Percentiles rank a stretch among this genome's conserved stretches.
Evolutionary conservation across 1,140 invertebrate genomes (phyloP).

Genomic region (Plutomurus gul): DNA sequence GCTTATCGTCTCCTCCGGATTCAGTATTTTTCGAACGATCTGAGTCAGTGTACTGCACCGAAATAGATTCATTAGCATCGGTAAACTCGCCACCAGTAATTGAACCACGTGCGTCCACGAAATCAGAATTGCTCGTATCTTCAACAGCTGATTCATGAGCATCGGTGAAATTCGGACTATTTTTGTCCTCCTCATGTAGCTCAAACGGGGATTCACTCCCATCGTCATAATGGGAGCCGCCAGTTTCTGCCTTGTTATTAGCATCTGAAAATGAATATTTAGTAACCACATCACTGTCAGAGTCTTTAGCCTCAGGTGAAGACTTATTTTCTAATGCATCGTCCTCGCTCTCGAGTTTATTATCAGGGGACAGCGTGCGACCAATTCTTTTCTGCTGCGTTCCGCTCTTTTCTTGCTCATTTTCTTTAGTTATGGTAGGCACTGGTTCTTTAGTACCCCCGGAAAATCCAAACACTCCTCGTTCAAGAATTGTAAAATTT

Average conservation of each 20-base stretch:
- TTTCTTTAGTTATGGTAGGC: too few species aligned
- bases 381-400: too few species aligned
- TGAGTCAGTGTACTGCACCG: background rate
- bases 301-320: too few species aligned
- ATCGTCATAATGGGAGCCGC: background rate
- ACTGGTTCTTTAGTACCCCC: too few species aligned
- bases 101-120: background rate
- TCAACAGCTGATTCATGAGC: background rate
- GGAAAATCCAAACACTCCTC: too few species aligned
- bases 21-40: background rate
- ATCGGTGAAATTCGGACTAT: background rate
- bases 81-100: background rate
- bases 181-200: too few species aligned
- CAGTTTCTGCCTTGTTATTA: background rate
- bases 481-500: too few species aligned
- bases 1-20: background rate
- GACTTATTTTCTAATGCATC: too few species aligned
- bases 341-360: too few species aligned
- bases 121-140: background rate
- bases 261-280: background rate
- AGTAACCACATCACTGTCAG: too few species aligned
- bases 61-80: background rate
- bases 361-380: too few species aligned
- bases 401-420: too few species aligned
- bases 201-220: background rate